A percentile compares a stretch with the other conserved stretches of the same genome.
These are phyloP conservation scores for Rutpela maculata DNA, from an alignment of 2,888 invertebrate genomes.

Conservation along the genomic window DNA sequence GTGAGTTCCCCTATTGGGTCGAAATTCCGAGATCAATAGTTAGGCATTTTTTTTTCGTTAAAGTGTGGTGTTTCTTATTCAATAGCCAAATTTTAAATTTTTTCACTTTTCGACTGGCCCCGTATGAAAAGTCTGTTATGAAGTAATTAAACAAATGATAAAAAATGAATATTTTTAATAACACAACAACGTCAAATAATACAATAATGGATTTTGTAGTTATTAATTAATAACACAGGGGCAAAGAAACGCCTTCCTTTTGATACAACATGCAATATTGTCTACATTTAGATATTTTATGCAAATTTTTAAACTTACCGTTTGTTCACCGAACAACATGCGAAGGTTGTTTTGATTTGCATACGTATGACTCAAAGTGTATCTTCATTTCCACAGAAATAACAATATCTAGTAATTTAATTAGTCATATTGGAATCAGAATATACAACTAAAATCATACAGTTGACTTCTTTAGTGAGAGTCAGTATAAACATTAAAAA, in stretches of 20 bases:
- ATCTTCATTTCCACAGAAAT: not conserved
- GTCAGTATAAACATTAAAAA: no score
- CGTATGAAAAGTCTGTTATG: no score
- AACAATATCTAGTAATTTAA: not conserved
- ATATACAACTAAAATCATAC: not conserved
- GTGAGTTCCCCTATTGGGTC: no score
- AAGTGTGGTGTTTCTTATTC: no score
- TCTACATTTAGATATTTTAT: not conserved
- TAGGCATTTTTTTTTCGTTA: no score
- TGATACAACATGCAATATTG: not conserved
- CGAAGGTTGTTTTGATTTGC: not conserved
- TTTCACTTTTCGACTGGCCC: no score
- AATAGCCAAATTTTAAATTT: no score
- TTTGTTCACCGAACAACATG: not conserved
- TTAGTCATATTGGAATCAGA: not conserved
- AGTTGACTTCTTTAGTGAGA: no score
- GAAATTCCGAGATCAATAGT: no score
- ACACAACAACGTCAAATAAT: no score
- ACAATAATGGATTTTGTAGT: not conserved
- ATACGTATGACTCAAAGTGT: not conserved
- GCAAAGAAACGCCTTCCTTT: not conserved
- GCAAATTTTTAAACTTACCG: not conserved
- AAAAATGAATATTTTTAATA: no score
- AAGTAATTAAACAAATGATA: no score
- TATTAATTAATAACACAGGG: not conserved